phyloP scores from a whole-genome alignment of 2,113 vertebrate genomes.

The Eupsittula cactorum region DNA sequence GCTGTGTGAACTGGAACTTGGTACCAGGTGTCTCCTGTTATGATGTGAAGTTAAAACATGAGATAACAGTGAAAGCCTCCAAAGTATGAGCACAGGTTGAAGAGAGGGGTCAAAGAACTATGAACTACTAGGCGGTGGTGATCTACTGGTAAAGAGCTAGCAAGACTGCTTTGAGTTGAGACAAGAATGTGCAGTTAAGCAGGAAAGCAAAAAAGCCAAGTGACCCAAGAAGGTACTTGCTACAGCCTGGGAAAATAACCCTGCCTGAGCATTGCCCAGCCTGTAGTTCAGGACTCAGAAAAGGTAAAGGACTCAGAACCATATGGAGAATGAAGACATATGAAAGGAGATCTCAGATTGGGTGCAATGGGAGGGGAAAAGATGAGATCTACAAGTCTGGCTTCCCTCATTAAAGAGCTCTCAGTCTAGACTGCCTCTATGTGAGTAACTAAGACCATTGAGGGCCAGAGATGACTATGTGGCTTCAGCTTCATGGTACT shows the following conservation, averaged over 20 bases:
- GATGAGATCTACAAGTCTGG: not conserved
- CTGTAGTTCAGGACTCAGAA: not conserved
- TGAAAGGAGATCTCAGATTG: not conserved
- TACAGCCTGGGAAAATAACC: not conserved
- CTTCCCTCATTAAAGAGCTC: not conserved
- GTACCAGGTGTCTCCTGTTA: not conserved
- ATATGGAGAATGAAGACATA: not conserved
- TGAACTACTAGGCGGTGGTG: not conserved
- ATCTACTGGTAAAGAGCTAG: not conserved
- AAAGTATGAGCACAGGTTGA: not conserved
- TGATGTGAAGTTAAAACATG: not conserved
- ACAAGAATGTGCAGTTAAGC: not conserved
- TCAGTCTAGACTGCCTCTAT: not conserved
- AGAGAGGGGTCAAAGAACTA: not conserved
- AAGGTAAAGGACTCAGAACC: not conserved
- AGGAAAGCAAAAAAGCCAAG: not conserved
- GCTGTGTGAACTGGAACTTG: not conserved
- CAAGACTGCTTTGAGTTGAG: not conserved
- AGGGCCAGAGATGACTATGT: fast-evolving
- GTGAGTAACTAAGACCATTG: not conserved
- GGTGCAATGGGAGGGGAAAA: not conserved
- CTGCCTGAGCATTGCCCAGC: not conserved
- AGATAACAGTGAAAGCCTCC: not conserved
- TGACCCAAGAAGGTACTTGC: not conserved
- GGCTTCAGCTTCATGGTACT: not conserved